These are phyloP conservation scores for Umimayanthus kanabou DNA, from an alignment of 92 coral and sea anemone genomes.

Conservation along the genomic window DNA sequence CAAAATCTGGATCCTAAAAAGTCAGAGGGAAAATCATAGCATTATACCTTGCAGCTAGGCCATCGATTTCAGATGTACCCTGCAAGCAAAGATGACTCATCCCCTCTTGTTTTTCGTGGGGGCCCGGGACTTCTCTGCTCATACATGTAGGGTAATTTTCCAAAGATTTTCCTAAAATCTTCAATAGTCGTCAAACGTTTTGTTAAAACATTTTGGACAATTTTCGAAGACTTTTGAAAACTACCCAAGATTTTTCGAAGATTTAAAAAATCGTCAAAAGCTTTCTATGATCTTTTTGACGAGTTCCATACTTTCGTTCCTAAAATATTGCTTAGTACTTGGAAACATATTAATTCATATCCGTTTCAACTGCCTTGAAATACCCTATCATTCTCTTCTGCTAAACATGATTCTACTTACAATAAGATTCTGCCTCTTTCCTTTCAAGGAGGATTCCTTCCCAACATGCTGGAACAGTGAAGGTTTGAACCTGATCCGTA, in stretches of 20 bases:
- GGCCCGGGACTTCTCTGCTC: too few species aligned
- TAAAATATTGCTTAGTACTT: background rate
- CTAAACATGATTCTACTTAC: constrained; percentile 63
- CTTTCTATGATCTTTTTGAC: too few species aligned
- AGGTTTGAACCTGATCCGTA: constrained; percentile 94
- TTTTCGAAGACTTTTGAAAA: too few species aligned
- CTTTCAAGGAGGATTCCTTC: constrained; percentile 90
- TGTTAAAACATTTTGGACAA: too few species aligned
- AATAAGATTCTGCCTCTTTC: constrained; percentile 87
- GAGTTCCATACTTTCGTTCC: too few species aligned
- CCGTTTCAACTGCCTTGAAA: background rate
- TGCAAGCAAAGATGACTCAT: background rate
- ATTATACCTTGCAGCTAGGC: background rate
- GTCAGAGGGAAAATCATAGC: background rate
- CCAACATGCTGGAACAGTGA: constrained; percentile 97
- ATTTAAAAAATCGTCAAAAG: too few species aligned
- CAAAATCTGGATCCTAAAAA: background rate
- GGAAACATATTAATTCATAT: background rate
- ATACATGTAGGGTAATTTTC: too few species aligned
- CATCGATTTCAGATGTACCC: background rate
- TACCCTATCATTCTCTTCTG: background rate
- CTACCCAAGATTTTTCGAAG: too few species aligned
- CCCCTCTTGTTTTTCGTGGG: too few species aligned
- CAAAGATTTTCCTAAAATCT: too few species aligned
- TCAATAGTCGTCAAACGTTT: too few species aligned